Evolutionary conservation across 2,113 vertebrate genomes (phyloP).

Genomic region (Litocranius walleri): DNA sequence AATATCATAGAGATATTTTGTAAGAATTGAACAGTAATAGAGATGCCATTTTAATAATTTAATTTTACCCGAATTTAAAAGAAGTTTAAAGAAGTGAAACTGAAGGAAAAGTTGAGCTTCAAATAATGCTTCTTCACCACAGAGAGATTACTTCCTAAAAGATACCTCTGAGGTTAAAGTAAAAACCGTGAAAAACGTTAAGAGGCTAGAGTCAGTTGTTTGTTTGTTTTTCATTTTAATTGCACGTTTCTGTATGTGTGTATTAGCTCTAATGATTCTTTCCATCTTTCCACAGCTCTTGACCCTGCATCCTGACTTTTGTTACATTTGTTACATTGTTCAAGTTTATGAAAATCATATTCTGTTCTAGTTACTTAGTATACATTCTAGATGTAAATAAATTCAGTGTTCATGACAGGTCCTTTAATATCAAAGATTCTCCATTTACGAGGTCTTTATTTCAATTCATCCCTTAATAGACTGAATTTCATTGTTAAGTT

Average conservation of each 20-base stretch:
- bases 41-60: background rate
- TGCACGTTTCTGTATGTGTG: background rate
- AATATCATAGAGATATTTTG: background rate
- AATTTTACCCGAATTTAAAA: slow-evolving; percentile 18
- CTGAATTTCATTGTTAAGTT: background rate
- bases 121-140: slow-evolving; percentile 44
- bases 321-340: background rate
- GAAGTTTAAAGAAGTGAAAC: slow-evolving; percentile 28
- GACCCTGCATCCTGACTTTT: background rate
- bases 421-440: background rate
- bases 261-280: background rate
- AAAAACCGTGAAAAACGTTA: slow-evolving; percentile 8
- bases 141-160: slow-evolving; percentile 43
- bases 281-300: background rate
- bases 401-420: background rate
- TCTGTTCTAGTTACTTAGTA: background rate
- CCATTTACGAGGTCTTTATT: background rate
- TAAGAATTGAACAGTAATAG: background rate
- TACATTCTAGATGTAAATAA: background rate
- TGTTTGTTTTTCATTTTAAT: background rate
- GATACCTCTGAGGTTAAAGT: slow-evolving; percentile 31
- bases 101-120: background rate
- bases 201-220: background rate
- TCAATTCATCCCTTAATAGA: background rate
- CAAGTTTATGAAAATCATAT: background rate